Percentiles rank a stretch among this genome's conserved stretches.
These are phyloP conservation scores for Lepidurus couesii DNA, from an alignment of 1,140 invertebrate genomes.

Conservation along the genomic window DNA sequence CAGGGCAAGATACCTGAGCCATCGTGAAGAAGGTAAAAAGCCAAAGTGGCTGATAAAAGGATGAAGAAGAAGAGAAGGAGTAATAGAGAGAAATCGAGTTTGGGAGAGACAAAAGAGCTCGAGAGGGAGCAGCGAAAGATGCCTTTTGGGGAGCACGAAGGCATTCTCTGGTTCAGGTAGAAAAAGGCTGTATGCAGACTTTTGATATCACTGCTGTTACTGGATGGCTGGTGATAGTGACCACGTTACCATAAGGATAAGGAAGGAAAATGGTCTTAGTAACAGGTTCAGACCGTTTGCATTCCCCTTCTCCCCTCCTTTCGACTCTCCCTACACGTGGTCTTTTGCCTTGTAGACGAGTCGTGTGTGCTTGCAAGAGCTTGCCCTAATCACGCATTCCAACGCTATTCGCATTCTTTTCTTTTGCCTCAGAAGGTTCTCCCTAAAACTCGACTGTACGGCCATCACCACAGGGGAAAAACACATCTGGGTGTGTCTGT, in stretches of 20 bases:
- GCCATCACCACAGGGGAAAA: not conserved
- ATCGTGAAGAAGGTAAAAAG: not conserved
- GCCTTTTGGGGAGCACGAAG: constrained; percentile 6
- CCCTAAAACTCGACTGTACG: not conserved
- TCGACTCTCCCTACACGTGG: not conserved
- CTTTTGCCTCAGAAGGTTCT: not conserved
- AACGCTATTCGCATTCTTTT: constrained; percentile 5
- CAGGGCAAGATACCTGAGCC: constrained; percentile 12
- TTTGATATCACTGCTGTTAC: constrained; percentile 15
- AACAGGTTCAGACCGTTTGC: not conserved
- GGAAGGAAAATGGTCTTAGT: not conserved
- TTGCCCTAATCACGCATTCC: constrained; percentile 14
- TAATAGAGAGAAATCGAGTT: constrained; percentile 1
- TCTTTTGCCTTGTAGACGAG: not conserved
- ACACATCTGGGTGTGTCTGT: not conserved
- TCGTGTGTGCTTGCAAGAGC: not conserved
- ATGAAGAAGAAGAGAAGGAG: not conserved
- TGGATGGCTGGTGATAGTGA: not conserved
- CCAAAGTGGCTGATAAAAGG: not conserved
- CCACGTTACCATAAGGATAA: not conserved
- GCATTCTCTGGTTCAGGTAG: constrained; percentile 8
- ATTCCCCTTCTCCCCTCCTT: not conserved
- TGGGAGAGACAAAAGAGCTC: not conserved
- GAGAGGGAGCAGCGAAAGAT: not conserved
- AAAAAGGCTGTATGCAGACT: not conserved